Evolutionary conservation across 2,797 vertebrate species (phyloP).

Genomic region (Megalops cyprinoides): DNA sequence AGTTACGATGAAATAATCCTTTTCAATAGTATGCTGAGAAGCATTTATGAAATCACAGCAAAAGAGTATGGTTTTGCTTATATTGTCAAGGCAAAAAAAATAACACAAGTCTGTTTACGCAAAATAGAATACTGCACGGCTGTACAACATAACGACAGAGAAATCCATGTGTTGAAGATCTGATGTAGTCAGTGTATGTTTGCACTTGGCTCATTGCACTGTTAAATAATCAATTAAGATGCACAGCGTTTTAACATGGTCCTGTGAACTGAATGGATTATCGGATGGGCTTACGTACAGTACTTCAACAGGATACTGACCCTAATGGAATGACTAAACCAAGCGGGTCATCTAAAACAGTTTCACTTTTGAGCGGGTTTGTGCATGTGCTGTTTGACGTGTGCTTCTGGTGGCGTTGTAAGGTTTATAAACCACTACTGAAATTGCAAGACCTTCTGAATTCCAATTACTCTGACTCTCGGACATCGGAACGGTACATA

Average conservation of each 20-base stretch:
- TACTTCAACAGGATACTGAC: slow-evolving; percentile 11
- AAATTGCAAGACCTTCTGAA: background rate
- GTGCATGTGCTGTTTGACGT: too few species aligned
- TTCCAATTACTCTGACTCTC: too few species aligned
- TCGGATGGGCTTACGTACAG: background rate
- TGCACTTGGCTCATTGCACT: background rate
- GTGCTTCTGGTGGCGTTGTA: too few species aligned
- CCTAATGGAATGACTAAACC: background rate
- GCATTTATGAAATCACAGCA: background rate
- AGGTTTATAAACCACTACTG: too few species aligned
- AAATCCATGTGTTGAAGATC: background rate
- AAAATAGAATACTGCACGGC: background rate
- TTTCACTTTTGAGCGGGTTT: too few species aligned
- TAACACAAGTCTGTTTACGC: background rate
- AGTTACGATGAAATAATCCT: background rate
- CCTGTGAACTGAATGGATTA: slow-evolving; percentile 1
- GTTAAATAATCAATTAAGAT: background rate
- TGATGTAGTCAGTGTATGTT: background rate
- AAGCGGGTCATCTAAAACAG: background rate
- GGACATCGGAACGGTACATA: too few species aligned
- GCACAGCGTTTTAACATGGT: background rate
- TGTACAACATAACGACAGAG: background rate
- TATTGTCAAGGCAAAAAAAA: background rate
- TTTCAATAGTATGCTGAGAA: background rate
- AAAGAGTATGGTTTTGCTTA: background rate